Evolutionary conservation across 1,140 invertebrate genomes (phyloP).

Genomic region (Danaus plexippus): DNA sequence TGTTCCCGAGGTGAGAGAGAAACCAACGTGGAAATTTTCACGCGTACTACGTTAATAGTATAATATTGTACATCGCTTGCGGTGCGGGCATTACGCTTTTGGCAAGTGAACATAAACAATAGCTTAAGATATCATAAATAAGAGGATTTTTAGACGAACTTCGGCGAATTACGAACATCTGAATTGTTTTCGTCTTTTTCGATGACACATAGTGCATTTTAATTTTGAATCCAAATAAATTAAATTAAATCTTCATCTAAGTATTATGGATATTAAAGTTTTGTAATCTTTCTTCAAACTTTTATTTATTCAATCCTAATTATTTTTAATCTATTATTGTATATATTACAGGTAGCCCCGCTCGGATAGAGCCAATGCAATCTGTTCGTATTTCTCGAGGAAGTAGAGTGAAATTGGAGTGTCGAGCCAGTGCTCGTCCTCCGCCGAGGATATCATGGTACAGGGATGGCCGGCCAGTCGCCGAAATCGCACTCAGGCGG

Average conservation of each 20-base stretch:
- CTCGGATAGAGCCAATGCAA: constrained; percentile 54
- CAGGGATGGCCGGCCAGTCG: constrained; percentile 78
- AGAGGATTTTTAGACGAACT: constrained; percentile 6
- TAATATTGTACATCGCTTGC: constrained; percentile 16
- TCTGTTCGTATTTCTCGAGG: constrained; percentile 59
- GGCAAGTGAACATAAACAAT: constrained; percentile 23
- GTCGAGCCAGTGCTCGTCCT: constrained; percentile 78
- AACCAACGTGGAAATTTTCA: constrained; percentile 20
- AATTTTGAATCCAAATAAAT: too few species aligned
- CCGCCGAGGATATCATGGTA: constrained; percentile 81
- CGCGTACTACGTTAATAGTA: constrained; percentile 15
- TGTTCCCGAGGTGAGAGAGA: constrained; percentile 27
- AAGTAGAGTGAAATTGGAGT: constrained; percentile 76
- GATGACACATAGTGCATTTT: too few species aligned
- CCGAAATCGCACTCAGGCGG: constrained; percentile 70
- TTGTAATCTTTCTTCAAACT: too few species aligned
- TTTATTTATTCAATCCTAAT: too few species aligned
- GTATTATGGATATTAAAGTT: too few species aligned
- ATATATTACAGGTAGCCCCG: constrained; percentile 45
- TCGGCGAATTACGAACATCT: constrained; percentile 11
- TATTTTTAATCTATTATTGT: too few species aligned
- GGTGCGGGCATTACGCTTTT: constrained; percentile 17
- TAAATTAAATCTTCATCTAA: too few species aligned
- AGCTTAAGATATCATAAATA: constrained; percentile 7
- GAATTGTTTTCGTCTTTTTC: constrained; percentile 2